Percentiles rank a stretch among this genome's conserved stretches.
phyloP scores from a whole-genome alignment of 2,113 vertebrate genomes.

The Vulpes vulpes region DNA sequence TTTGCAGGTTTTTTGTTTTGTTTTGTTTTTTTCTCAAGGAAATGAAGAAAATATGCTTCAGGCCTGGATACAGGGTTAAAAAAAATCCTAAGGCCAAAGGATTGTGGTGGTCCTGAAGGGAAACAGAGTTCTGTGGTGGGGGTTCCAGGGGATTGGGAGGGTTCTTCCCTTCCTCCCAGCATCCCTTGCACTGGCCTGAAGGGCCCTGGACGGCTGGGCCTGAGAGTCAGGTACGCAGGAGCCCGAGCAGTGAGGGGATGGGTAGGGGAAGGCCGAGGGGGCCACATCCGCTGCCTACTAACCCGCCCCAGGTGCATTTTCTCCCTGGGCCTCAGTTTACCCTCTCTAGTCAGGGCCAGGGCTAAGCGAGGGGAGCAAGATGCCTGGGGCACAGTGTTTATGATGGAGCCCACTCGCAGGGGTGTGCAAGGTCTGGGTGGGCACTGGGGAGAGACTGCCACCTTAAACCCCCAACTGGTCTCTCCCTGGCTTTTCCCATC shows the following conservation, averaged over 20 bases:
- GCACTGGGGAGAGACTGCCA: rapidly evolving
- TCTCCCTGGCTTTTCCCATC: background rate
- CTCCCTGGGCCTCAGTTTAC: background rate
- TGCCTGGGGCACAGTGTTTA: rapidly evolving
- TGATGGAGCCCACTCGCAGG: background rate
- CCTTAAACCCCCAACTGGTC: rapidly evolving
- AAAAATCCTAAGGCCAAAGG: background rate
- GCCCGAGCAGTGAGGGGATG: rapidly evolving
- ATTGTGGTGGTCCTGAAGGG: rapidly evolving
- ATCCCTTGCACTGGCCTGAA: rapidly evolving
- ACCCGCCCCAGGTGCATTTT: background rate
- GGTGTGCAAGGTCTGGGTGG: rapidly evolving
- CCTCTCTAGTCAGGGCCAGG: background rate
- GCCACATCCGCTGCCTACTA: background rate
- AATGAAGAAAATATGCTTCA: background rate
- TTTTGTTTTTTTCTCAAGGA: background rate
- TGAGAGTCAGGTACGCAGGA: rapidly evolving
- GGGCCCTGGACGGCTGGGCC: background rate
- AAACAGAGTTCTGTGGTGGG: background rate
- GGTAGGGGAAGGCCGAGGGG: rapidly evolving
- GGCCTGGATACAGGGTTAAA: background rate
- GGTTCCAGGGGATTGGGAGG: background rate
- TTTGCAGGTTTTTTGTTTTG: background rate
- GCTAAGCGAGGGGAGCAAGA: background rate
- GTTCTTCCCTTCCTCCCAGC: rapidly evolving